phyloP scores from a whole-genome alignment of 2,888 invertebrate genomes.

The Lasiommata megera region DNA sequence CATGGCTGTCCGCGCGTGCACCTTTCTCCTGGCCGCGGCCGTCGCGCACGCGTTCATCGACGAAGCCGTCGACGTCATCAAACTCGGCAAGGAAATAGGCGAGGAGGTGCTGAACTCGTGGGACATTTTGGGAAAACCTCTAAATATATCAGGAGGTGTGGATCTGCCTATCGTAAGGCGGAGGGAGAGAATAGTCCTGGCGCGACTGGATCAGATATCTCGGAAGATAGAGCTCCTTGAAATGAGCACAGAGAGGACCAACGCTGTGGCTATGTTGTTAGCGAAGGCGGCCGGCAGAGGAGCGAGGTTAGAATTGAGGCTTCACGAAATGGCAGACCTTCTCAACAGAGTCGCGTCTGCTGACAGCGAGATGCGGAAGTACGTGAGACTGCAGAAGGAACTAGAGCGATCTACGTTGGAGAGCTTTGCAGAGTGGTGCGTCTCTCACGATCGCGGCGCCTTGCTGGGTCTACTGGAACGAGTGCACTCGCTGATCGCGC shows the following conservation, averaged over 20 bases:
- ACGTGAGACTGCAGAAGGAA: slow-evolving; percentile 73
- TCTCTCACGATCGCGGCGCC: slow-evolving; percentile 84
- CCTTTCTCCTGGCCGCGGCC: slow-evolving; percentile 50
- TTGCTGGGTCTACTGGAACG: slow-evolving; percentile 84
- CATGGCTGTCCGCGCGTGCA: slow-evolving; percentile 60
- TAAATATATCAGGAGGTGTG: slow-evolving; percentile 75
- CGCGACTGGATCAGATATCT: slow-evolving; percentile 60
- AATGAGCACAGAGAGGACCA: slow-evolving; percentile 51
- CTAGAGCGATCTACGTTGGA: slow-evolving; percentile 85
- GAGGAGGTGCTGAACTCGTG: slow-evolving; percentile 83
- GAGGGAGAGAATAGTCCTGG: slow-evolving; percentile 83
- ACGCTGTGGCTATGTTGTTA: slow-evolving; percentile 52
- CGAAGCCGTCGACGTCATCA: slow-evolving; percentile 82
- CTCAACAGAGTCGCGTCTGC: slow-evolving; percentile 81
- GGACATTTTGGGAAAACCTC: slow-evolving; percentile 82
- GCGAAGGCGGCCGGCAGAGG: slow-evolving; percentile 61
- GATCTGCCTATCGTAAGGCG: slow-evolving; percentile 82
- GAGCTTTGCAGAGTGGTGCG: slow-evolving; percentile 86
- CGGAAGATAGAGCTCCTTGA: slow-evolving; percentile 58
- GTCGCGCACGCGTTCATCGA: slow-evolving; percentile 72
- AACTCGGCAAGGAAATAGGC: slow-evolving; percentile 81
- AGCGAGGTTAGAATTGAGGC: slow-evolving; percentile 78
- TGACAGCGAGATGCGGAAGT: slow-evolving; percentile 82
- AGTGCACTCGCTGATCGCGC: slow-evolving; percentile 83
- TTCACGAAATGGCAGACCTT: slow-evolving; percentile 83